Conservation (phyloP, 2,888 invertebrate genomes). For the Dastarcus helophoroides region DNA sequence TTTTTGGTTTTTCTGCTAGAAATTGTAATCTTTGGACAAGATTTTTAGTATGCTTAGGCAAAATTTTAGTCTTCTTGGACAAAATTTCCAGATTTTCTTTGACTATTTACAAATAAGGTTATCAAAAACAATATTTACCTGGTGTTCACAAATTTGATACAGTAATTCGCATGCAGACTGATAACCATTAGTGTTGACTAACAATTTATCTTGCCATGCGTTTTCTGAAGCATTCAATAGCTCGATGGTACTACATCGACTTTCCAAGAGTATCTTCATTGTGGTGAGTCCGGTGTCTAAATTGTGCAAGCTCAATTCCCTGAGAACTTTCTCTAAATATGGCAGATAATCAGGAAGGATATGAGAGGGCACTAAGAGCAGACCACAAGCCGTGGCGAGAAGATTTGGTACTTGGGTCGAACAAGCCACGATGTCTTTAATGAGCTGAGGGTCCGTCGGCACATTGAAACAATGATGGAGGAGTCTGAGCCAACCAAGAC, state of each 20-base stretch:
- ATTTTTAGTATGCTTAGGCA: too few relatives aligned
- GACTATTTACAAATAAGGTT: too few relatives aligned
- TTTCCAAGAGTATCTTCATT: constrained; percentile 47
- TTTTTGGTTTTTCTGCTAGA: too few relatives aligned
- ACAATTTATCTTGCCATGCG: constrained; percentile 27
- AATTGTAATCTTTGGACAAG: too few relatives aligned
- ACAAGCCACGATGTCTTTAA: constrained; percentile 39
- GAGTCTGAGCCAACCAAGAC: constrained; percentile 66
- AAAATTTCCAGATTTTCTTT: too few relatives aligned
- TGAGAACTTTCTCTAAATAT: constrained; percentile 55
- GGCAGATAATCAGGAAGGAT: constrained; percentile 50
- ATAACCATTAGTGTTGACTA: constrained; percentile 33
- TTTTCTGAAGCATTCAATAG: constrained; percentile 27
- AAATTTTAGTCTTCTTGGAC: too few relatives aligned
- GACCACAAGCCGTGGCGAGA: constrained; percentile 57
- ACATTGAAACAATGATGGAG: constrained; percentile 65
- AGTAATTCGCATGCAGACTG: constrained; percentile 69
- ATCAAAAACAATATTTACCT: constrained; percentile 22
- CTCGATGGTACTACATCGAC: constrained; percentile 37
- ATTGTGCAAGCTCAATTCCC: constrained; percentile 56
- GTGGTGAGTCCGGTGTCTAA: constrained; percentile 47
- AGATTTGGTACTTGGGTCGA: constrained; percentile 56
- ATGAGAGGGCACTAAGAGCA: constrained; percentile 57
- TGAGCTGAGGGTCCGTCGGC: constrained; percentile 26
- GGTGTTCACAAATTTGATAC: constrained; percentile 61